These are phyloP conservation scores for Phylloscopus trochilus DNA, from an alignment of 2,113 vertebrate species.

Conservation along the genomic window DNA sequence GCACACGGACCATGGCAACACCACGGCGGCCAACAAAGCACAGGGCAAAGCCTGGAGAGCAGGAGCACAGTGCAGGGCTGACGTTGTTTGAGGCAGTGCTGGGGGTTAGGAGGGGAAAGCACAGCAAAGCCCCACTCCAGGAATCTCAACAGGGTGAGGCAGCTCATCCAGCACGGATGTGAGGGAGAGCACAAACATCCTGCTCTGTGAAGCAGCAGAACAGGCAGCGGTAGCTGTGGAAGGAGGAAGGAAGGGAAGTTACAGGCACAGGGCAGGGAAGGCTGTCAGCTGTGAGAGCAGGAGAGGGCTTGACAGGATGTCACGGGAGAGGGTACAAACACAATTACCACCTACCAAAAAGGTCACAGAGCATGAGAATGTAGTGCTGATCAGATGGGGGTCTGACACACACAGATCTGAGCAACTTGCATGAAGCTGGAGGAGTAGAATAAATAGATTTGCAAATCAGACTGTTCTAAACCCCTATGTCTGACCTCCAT, in stretches of 20 bases:
- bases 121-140: neutral
- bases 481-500: accelerated
- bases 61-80: neutral
- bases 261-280: accelerated
- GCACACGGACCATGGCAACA: accelerated
- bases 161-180: neutral
- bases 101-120: neutral
- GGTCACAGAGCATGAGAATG: constrained; percentile 37
- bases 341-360: neutral
- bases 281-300: neutral
- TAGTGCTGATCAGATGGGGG: neutral
- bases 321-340: neutral
- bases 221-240: neutral
- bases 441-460: neutral
- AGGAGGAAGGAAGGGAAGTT: constrained; percentile 23
- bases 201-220: neutral
- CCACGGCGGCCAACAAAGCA: neutral
- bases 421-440: neutral
- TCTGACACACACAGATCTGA: neutral
- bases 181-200: constrained; percentile 17
- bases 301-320: neutral
- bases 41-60: neutral
- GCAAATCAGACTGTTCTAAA: neutral
- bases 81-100: neutral
- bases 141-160: neutral